phyloP scores from a whole-genome alignment of 2,888 invertebrate genomes.

The Callyntrura guangdongensis region DNA sequence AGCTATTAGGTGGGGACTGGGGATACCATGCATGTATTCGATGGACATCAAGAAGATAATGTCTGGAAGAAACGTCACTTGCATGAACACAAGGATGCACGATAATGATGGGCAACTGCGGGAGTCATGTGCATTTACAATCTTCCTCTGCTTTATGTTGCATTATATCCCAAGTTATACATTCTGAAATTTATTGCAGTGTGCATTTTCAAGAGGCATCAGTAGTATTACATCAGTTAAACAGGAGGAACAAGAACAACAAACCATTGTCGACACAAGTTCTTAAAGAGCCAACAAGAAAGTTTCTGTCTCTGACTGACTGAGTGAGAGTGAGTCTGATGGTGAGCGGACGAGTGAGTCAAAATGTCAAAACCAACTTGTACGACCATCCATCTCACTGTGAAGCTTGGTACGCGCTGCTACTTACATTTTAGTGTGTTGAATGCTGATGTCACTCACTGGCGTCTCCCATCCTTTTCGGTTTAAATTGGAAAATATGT shows the following conservation, averaged over 20 bases:
- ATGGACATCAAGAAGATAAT: conserved; percentile 16
- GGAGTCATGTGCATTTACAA: conserved; percentile 33
- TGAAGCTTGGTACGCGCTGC: neutral
- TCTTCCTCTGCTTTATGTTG: neutral
- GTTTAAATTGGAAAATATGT: conserved; percentile 1
- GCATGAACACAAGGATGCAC: conserved; percentile 1
- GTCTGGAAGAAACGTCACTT: conserved; percentile 34
- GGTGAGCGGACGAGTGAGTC: conserved; percentile 56
- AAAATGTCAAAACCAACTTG: conserved; percentile 76
- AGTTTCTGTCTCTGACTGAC: neutral
- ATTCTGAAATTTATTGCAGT: conserved; percentile 13
- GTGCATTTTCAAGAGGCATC: neutral
- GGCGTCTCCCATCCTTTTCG: conserved; percentile 3
- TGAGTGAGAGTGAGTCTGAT: conserved; percentile 5
- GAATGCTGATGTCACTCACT: conserved; percentile 8
- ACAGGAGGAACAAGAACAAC: neutral
- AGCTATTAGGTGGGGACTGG: neutral
- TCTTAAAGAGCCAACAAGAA: neutral
- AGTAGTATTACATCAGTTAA: neutral
- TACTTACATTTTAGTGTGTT: neutral
- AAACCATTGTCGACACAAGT: conserved; percentile 17
- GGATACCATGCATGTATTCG: neutral
- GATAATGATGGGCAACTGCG: conserved; percentile 15
- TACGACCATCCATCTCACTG: conserved; percentile 62
- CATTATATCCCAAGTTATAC: neutral